A percentile compares a stretch with the other conserved stretches of the same genome.
phyloP scores from a whole-genome alignment of 2,888 invertebrate genomes.

The Eristalis tenax region DNA sequence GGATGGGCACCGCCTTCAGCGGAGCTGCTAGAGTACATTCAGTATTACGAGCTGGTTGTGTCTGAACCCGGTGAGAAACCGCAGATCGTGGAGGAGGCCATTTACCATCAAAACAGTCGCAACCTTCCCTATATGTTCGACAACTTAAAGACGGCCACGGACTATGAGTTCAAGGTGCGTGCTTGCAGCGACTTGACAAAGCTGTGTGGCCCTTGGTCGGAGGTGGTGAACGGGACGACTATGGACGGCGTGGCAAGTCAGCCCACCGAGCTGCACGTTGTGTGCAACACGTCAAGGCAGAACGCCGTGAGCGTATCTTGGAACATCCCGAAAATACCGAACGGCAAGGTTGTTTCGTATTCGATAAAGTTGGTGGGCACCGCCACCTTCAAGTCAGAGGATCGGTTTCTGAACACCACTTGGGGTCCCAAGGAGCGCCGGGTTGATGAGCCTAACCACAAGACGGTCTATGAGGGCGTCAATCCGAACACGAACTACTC shows the following conservation, averaged over 20 bases:
- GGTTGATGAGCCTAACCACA: constrained; percentile 83
- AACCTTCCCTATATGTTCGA: constrained; percentile 89
- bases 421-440: constrained; percentile 85
- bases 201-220: constrained; percentile 90
- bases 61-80: constrained; percentile 83
- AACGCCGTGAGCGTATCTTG: constrained; percentile 87
- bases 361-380: constrained; percentile 84
- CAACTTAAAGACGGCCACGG: constrained; percentile 89
- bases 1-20: constrained; percentile 88
- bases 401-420: constrained; percentile 82
- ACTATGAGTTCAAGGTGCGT: constrained; percentile 89
- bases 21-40: constrained; percentile 86
- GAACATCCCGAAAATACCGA: constrained; percentile 87
- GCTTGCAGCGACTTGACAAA: constrained; percentile 91
- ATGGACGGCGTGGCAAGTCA: constrained; percentile 90
- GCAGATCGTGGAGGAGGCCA: constrained; percentile 83
- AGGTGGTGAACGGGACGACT: constrained; percentile 89
- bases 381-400: constrained; percentile 83
- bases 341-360: constrained; percentile 90
- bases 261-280: constrained; percentile 86
- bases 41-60: constrained; percentile 88
- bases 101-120: constrained; percentile 85
- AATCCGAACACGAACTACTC: constrained; percentile 93
- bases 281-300: constrained; percentile 83
- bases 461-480: constrained; percentile 84